Evolutionary conservation across 2,113 vertebrate genomes (phyloP).

Genomic region (Tachysurus vachellii): DNA sequence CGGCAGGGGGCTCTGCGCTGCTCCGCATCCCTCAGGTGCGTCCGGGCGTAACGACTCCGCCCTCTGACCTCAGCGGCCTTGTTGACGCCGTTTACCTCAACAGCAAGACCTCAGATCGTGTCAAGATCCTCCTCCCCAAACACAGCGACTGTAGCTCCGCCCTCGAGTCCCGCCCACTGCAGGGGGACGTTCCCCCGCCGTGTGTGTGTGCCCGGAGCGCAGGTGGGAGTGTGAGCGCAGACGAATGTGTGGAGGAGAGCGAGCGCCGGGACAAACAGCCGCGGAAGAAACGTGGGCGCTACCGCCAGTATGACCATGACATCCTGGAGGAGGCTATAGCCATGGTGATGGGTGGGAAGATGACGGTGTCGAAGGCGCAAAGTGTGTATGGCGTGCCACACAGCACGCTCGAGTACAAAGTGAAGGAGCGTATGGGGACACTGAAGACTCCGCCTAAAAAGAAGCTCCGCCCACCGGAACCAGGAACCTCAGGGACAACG

Average conservation of each 20-base stretch:
- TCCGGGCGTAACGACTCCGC: conserved; percentile 77
- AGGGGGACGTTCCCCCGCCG: conserved; percentile 89
- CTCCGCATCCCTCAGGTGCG: conserved; percentile 93
- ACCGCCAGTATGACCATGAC: conserved; percentile 96
- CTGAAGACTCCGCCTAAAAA: conserved; percentile 98
- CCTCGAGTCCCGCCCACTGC: conserved; percentile 83
- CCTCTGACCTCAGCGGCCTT: conserved; percentile 80
- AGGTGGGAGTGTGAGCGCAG: conserved; percentile 57
- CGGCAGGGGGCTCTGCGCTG: conserved; percentile 74
- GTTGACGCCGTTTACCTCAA: conserved; percentile 88
- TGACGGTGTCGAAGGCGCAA: conserved; percentile 99
- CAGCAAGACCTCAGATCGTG: conserved; percentile 85
- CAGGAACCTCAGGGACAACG: conserved; percentile 81
- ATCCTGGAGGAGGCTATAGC: conserved; percentile 97
- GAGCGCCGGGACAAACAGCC: conserved; percentile 94
- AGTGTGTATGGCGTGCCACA: conserved; percentile 97
- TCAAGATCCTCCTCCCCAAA: conserved; percentile 89
- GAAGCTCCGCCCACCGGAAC: conserved; percentile 86
- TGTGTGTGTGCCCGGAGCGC: conserved; percentile 85
- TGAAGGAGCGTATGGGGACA: conserved; percentile 97
- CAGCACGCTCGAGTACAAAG: conserved; percentile 99
- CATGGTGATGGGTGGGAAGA: conserved; percentile 97
- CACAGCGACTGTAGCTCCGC: conserved; percentile 87
- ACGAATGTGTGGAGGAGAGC: conserved; percentile 85
- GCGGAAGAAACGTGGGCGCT: conserved; percentile 95